Base-by-base conservation (phyloP, 2,797 vertebrate genomes). In the Enteromius mattozi region DNA sequence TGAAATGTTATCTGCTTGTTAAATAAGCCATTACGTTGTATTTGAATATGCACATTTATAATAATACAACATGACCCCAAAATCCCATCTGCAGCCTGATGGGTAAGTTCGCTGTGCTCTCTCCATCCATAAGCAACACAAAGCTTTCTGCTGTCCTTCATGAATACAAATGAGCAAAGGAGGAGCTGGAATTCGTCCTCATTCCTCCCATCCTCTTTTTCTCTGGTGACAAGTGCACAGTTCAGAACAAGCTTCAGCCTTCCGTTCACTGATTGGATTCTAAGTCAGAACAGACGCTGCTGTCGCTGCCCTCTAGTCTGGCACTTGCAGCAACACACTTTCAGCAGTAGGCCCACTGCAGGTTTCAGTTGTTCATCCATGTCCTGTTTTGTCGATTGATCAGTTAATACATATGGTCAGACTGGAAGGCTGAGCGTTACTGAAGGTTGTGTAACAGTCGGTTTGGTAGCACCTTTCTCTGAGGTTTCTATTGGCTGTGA, bases 211-310 rank as follows among this genome's bases (percentile, higher is more conserved):
- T 83, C 27, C 37, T 68, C 45, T 19, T 65, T 40, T n/a, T 81
- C 61, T 69, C n/a, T 3, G 0, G 54, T 45, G 40, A 82, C 59
- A 72, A 21, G 12, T 71, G 33, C 45, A 77, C 49, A 40, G 54
- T 65, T 63, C 21, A 49, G 40, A 77, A 79, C 30, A 49, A 2
- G 49, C 19, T 63, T 83, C 35, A 54, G 68, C 69, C 47, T 84
- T 71, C 56, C 33, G 30, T 45, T 63, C 66, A 12, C 24, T 66
- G 74, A 87, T 71, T 84, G 81, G 84, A 75, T 81, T 75, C 21
- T 51, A 37, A 86, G 63, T 71, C 86, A 40, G 33, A 84, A 66
- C 56, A 87, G 49, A 74, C 8, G n/a, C 49, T 81, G 80, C 45
- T 74, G 72, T 77, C 63, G 24, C 21, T 75, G n/a, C 63, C 84